Evolutionary conservation across 2,797 vertebrate genomes (phyloP).

Genomic region (Tenualosa thibaudeaui): DNA sequence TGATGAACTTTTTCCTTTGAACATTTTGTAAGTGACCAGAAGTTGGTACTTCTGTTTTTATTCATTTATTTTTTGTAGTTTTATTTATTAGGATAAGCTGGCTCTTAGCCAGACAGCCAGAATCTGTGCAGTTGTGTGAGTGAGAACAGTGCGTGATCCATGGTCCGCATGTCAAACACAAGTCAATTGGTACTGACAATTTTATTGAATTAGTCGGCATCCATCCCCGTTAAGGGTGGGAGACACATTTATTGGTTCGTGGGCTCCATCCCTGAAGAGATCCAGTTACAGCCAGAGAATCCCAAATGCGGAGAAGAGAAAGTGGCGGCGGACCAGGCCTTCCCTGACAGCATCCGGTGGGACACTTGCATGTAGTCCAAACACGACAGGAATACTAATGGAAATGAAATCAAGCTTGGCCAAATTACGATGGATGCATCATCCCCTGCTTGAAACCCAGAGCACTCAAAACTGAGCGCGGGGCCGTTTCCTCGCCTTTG

Average conservation of each 20-base stretch:
- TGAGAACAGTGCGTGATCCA: no score
- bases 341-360: background rate
- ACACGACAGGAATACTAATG: conserved; percentile 41
- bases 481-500: conserved; percentile 9
- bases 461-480: background rate
- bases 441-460: background rate
- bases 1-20: background rate
- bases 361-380: conserved; percentile 21
- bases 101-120: background rate
- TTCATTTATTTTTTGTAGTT: background rate
- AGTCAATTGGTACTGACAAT: conserved; percentile 20
- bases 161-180: background rate
- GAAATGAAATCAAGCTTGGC: conserved; percentile 39
- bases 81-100: background rate
- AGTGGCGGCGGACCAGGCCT: conserved; percentile 3
- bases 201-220: conserved; percentile 35
- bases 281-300: conserved; percentile 29
- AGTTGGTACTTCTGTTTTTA: no score
- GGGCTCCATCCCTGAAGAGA: conserved; percentile 31
- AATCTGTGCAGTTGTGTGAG: no score
- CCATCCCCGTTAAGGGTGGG: conserved; percentile 22
- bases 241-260: conserved; percentile 33
- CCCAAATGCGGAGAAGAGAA: conserved; percentile 24
- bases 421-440: conserved; percentile 18
- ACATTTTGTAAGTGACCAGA: background rate